These are phyloP conservation scores for Herpetotheres cachinnans DNA, from an alignment of 2,113 vertebrate genomes.

Conservation along the genomic window DNA sequence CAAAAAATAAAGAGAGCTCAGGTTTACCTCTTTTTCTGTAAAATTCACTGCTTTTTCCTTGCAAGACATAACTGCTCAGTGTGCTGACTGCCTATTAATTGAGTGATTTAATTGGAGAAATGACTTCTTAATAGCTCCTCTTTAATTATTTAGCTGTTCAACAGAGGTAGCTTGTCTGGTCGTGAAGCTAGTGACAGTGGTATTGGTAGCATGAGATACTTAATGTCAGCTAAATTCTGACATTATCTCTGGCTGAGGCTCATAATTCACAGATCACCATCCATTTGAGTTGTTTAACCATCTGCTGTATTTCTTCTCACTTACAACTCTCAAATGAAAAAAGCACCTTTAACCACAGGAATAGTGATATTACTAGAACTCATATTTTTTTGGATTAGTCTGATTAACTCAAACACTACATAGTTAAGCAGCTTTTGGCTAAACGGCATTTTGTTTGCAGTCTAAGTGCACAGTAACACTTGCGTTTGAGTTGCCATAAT, in stretches of 20 bases:
- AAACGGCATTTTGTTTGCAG: slow-evolving; percentile 39
- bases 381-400: slow-evolving; percentile 40
- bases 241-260: slow-evolving; percentile 32
- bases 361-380: background rate
- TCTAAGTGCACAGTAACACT: background rate
- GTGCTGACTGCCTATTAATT: slow-evolving; percentile 41
- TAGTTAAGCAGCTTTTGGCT: slow-evolving; percentile 43
- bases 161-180: slow-evolving; percentile 38
- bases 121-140: slow-evolving; percentile 61
- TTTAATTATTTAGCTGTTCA: slow-evolving; percentile 69
- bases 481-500: background rate
- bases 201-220: background rate
- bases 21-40: background rate
- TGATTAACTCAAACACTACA: background rate
- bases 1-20: background rate
- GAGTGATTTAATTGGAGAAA: slow-evolving; percentile 55
- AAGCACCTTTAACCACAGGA: slow-evolving; percentile 21
- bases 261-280: background rate
- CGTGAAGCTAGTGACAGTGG: slow-evolving; percentile 16
- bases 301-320: slow-evolving; percentile 20
- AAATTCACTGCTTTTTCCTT: slow-evolving; percentile 39
- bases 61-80: background rate
- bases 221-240: slow-evolving; percentile 9
- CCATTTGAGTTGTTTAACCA: slow-evolving; percentile 22
- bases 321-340: background rate